These are phyloP conservation scores for Molanna angustata DNA, from an alignment of 2,888 invertebrate genomes.

Conservation along the genomic window DNA sequence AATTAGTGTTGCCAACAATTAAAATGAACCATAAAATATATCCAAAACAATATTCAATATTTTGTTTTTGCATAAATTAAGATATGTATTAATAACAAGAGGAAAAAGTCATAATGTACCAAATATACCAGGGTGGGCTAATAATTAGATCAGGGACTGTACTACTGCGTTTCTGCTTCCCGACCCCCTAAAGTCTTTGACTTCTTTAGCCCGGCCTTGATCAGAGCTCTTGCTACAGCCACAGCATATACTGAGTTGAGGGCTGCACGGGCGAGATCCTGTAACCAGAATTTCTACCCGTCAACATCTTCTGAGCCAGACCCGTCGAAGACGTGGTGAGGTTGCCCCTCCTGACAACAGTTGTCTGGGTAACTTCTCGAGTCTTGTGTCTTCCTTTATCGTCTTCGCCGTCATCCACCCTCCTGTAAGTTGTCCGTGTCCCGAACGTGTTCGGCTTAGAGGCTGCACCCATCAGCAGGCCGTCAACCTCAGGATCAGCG, in stretches of 20 bases:
- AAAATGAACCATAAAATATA: too few species aligned
- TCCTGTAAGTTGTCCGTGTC: neutral
- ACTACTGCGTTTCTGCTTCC: neutral
- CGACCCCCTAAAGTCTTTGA: neutral
- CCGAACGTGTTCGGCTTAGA: neutral
- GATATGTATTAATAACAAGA: too few species aligned
- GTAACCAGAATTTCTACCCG: neutral
- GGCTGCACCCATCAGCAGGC: neutral
- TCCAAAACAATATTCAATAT: too few species aligned
- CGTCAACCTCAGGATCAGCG: neutral
- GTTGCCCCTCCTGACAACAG: neutral
- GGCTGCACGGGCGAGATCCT: neutral
- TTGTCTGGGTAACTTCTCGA: neutral
- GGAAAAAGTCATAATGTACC: neutral
- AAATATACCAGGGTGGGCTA: neutral
- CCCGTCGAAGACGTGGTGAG: neutral
- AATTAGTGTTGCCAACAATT: too few species aligned
- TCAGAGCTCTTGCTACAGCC: neutral
- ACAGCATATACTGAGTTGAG: neutral
- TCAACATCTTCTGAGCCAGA: neutral
- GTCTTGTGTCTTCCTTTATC: neutral
- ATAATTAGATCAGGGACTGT: too few species aligned
- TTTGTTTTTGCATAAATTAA: too few species aligned
- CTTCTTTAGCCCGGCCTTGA: neutral
- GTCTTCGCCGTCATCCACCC: constrained; percentile 1